phyloP scores from a whole-genome alignment of 1,140 invertebrate species.

The Triops cancriformis region DNA sequence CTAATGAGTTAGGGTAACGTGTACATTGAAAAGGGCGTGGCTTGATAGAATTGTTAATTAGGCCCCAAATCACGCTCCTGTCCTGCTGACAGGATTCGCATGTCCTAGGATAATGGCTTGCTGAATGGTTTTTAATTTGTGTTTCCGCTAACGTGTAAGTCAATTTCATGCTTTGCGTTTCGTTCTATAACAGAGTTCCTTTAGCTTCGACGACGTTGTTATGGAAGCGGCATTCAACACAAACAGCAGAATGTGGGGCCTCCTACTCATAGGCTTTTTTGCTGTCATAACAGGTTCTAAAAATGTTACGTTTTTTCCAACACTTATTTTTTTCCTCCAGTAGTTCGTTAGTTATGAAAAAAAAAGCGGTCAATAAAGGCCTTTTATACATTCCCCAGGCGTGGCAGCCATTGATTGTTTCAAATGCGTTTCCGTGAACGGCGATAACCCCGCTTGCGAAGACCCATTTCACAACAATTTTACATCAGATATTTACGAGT shows the following conservation, averaged over 20 bases:
- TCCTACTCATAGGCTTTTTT: neutral
- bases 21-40: neutral
- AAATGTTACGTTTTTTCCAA: neutral
- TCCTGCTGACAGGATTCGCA: neutral
- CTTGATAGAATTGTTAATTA: neutral
- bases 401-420: slow-evolving; percentile 79
- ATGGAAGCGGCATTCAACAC: neutral
- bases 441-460: slow-evolving; percentile 76
- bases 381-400: slow-evolving; percentile 25
- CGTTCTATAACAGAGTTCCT: neutral
- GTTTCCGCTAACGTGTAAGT: neutral
- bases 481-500: slow-evolving; percentile 69
- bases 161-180: neutral
- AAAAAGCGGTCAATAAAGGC: neutral
- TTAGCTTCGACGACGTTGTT: neutral
- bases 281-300: neutral
- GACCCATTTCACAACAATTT: slow-evolving; percentile 95
- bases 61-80: neutral
- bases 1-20: neutral
- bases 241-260: neutral
- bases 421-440: slow-evolving; percentile 88
- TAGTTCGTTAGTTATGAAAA: neutral
- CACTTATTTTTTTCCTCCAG: neutral
- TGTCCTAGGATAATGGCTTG: neutral
- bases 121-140: neutral